These are phyloP conservation scores for Anoplophora glabripennis DNA, from an alignment of 1,140 invertebrate species.

Conservation along the genomic window DNA sequence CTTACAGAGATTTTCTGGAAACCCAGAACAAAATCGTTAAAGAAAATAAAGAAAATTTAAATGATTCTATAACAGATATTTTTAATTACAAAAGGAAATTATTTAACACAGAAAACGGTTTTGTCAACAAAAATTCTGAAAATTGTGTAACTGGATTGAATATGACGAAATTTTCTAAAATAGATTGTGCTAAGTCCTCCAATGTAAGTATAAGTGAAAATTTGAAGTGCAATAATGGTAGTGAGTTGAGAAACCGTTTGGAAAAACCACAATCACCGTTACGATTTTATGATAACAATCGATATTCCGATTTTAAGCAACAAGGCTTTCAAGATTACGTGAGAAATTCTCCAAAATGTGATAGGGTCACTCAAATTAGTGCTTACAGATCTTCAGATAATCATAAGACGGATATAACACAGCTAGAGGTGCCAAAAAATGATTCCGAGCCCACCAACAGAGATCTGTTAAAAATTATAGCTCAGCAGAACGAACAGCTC, in stretches of 20 bases:
- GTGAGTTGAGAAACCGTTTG: not conserved
- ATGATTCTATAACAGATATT: conserved; percentile 35
- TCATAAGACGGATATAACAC: not conserved
- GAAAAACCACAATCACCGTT: not conserved
- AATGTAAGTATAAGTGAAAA: not conserved
- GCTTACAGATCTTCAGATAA: not conserved
- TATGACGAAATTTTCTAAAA: not conserved
- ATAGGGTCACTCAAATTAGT: conserved; percentile 5
- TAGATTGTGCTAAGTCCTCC: not conserved
- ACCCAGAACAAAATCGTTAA: conserved; percentile 14
- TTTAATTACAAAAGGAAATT: conserved; percentile 30
- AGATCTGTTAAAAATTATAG: conserved; percentile 57
- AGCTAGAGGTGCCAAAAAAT: conserved; percentile 30
- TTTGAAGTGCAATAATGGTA: not conserved
- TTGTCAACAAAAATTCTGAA: not conserved
- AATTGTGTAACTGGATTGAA: not conserved
- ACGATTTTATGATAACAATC: not conserved
- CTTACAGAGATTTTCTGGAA: conserved; percentile 31
- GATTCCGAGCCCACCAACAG: conserved; percentile 52
- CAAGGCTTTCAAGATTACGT: not conserved
- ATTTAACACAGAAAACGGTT: not conserved
- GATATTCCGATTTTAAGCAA: not conserved
- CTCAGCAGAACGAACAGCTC: conserved; percentile 57
- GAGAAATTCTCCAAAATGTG: conserved; percentile 6
- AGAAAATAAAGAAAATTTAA: conserved; percentile 10